Base-by-base conservation (phyloP, 2,113 vertebrate genomes). In the Cyprinodon brontotheroides region DNA sequence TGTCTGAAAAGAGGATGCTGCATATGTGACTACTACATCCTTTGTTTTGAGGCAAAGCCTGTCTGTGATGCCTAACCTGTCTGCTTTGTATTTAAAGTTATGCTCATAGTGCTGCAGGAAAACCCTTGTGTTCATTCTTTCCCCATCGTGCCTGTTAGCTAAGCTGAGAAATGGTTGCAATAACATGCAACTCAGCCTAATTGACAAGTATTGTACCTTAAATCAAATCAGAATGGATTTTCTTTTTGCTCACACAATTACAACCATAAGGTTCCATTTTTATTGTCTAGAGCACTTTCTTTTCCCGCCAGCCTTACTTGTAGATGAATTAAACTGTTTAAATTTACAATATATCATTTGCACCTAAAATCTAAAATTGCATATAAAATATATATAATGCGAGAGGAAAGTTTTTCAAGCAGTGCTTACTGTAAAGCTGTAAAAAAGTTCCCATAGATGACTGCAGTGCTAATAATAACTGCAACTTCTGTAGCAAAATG, bases 101-200 rank as follows among this genome's bases (percentile, higher is more conserved):
- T 59, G 48, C 29, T 53, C 22, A 29, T 47, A 37, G 9, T n/a
- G 50, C n/a, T 57, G 70, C 47, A 81, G 69, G 61, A 82, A 79
- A 74, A 48, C 71, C 72, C 64, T 78, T 72, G 59, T 75, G 61
- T 50, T 43, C 72, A 17, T 2, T 20, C n/a, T n/a, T 57, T 57
- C 17, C 50, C n/a, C 4, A 20, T n/a, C 9, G 17, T 10, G 50
- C 0, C 37, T 63, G 38, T 62, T 76, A 80, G 70, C 70, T 78
- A 36, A 72, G 73, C 76, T 91, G 83, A 90, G 74, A 63, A 75
- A 90, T 68, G 82, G 73, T 69, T 68, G 87, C 85, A 89, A 90
- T 91, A 81, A 66, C 78, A 60, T 62, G 0, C 70, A 70, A 53
- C n/a, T 79, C 78, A 80, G 14, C 29, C 2, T 71, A 88, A 89